Evolutionary conservation across 2,797 vertebrate species (phyloP).

Genomic region (Alosa sapidissima): DNA sequence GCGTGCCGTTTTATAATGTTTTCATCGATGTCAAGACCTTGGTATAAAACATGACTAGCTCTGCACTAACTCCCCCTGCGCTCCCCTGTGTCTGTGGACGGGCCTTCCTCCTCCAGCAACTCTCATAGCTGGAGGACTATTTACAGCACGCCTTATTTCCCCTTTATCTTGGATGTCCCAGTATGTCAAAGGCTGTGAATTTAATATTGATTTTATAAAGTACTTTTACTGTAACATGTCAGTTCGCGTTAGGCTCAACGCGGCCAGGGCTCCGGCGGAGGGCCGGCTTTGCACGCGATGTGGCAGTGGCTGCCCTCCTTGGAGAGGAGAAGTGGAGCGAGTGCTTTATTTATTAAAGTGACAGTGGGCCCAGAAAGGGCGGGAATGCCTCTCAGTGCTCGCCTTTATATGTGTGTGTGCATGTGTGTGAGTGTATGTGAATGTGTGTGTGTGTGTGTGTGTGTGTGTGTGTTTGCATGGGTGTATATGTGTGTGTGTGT

Average conservation of each 20-base stretch:
- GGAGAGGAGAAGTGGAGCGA: conserved; percentile 71
- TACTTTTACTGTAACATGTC: conserved; percentile 99
- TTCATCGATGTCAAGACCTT: conserved; percentile 89
- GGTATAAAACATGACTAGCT: conserved; percentile 87
- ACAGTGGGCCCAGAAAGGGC: conserved; percentile 76
- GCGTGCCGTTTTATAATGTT: conserved; percentile 86
- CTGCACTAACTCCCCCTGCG: conserved; percentile 76
- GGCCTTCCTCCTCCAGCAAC: conserved; percentile 66
- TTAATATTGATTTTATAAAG: conserved; percentile 99
- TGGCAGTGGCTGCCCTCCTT: conserved; percentile 68
- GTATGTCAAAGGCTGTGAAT: conserved; percentile 92
- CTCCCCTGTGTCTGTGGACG: conserved; percentile 69
- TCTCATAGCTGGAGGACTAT: conserved; percentile 80
- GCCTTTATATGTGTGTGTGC: conserved; percentile 35
- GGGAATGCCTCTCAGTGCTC: conserved; percentile 73
- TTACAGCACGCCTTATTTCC: conserved; percentile 85
- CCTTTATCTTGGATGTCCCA: conserved; percentile 88
- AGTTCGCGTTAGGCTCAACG: conserved; percentile 85
- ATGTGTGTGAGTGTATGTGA: neutral
- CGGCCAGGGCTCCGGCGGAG: conserved; percentile 77
- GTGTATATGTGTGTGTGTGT: neutral
- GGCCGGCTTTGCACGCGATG: conserved; percentile 91
- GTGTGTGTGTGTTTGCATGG: neutral
- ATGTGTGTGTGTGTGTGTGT: neutral
- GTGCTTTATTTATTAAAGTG: conserved; percentile 86